Evolutionary conservation across 2,113 vertebrate genomes (phyloP).

Genomic region (Hassar affinis): DNA sequence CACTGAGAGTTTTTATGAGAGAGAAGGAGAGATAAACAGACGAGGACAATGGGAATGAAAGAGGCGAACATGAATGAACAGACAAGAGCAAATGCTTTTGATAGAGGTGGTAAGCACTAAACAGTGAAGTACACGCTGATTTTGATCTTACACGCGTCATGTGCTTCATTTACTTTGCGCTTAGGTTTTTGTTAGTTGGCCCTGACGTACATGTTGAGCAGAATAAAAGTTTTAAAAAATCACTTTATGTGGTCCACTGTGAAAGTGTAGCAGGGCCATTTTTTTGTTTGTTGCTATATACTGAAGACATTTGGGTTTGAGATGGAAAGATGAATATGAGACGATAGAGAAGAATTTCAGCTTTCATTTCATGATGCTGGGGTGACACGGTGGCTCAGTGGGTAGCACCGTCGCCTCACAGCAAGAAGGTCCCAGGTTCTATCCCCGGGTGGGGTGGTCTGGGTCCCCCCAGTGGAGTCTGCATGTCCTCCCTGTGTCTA

Average conservation of each 20-base stretch:
- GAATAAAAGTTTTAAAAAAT: neutral
- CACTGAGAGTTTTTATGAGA: neutral
- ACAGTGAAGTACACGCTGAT: neutral
- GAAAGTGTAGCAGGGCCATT: neutral
- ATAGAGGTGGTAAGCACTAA: neutral
- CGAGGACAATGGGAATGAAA: neutral
- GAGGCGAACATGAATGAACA: slow-evolving; percentile 6
- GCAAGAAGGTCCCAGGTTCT: too few species aligned
- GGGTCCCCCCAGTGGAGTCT: too few species aligned
- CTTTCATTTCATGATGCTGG: neutral
- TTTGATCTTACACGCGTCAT: too few species aligned
- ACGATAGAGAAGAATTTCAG: neutral
- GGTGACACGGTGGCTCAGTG: too few species aligned
- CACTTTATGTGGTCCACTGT: neutral
- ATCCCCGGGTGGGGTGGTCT: too few species aligned
- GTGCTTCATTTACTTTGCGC: neutral
- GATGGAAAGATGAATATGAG: neutral
- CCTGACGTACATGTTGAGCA: neutral
- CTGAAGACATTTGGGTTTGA: neutral
- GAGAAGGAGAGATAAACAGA: neutral
- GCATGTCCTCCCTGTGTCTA: too few species aligned
- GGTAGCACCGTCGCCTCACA: too few species aligned
- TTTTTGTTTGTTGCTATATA: neutral
- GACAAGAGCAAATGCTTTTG: neutral
- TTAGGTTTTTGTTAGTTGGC: neutral